Evolutionary conservation across 2,797 vertebrate species (phyloP).

Genomic region (Oreortyx pictus): DNA sequence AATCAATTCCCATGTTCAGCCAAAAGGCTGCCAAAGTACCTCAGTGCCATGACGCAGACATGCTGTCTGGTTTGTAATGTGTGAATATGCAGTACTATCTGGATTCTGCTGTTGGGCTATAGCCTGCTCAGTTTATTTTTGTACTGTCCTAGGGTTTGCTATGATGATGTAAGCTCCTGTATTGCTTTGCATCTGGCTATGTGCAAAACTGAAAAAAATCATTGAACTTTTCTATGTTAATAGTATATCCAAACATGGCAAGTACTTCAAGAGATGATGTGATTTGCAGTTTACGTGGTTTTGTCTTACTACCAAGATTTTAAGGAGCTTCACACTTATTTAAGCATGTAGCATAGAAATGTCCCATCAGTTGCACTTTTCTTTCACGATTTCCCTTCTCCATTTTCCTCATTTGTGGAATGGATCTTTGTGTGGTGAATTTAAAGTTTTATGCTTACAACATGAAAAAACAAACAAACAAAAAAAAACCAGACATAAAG

Average conservation of each 20-base stretch:
- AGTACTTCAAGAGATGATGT: not conserved
- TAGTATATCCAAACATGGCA: not conserved
- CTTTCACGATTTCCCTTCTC: not conserved
- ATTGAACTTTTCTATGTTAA: not conserved
- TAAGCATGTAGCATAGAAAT: not conserved
- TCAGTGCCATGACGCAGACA: not conserved
- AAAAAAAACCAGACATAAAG: not conserved
- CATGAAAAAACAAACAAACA: not conserved
- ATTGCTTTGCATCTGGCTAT: not conserved
- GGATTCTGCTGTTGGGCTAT: not conserved
- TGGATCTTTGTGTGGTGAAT: not conserved
- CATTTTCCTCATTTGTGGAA: not conserved
- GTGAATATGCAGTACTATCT: not conserved
- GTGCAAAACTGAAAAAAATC: not conserved
- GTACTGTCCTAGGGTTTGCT: not conserved
- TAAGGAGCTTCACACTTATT: not conserved
- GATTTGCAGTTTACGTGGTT: not conserved
- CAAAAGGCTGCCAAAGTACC: not conserved
- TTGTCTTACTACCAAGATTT: not conserved
- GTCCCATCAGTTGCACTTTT: not conserved
- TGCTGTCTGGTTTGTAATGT: not conserved
- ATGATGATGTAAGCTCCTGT: not conserved
- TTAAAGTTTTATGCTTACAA: not conserved
- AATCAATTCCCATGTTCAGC: constrained; percentile 2
- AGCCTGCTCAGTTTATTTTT: not conserved